These are phyloP conservation scores for Anastatus disparis DNA, from an alignment of 1,140 invertebrate genomes.

Conservation along the genomic window DNA sequence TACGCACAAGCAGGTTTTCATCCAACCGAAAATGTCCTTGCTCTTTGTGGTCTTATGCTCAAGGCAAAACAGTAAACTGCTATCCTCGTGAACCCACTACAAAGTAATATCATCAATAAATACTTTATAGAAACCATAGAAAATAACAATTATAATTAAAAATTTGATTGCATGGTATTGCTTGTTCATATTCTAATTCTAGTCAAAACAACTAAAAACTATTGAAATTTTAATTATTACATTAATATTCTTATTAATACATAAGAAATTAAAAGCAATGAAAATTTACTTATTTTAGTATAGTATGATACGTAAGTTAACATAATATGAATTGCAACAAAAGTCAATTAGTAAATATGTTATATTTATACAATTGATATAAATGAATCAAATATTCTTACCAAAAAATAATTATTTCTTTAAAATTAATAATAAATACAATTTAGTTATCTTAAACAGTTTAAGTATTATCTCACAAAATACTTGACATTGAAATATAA, in stretches of 20 bases:
- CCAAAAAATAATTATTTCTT: too few relatives aligned
- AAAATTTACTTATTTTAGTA: neutral
- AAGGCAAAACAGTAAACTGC: constrained; percentile 35
- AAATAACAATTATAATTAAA: neutral
- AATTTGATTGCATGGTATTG: neutral
- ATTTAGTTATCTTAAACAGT: too few relatives aligned
- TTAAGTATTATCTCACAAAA: too few relatives aligned
- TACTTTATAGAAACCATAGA: neutral
- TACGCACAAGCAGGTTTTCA: constrained; percentile 14
- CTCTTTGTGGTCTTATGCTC: constrained; percentile 24
- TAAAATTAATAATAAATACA: too few relatives aligned
- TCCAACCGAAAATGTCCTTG: constrained; percentile 28
- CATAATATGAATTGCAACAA: neutral
- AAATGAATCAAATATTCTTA: too few relatives aligned
- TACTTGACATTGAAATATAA: neutral
- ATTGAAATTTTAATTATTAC: too few relatives aligned
- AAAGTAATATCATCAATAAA: constrained; percentile 20
- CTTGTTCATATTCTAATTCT: neutral
- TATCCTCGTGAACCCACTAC: constrained; percentile 34
- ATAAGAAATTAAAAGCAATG: neutral
- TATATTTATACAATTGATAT: too few relatives aligned
- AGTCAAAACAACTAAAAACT: too few relatives aligned
- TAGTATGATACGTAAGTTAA: neutral
- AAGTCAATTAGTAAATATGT: neutral
- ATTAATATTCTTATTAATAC: too few relatives aligned